Conservation (phyloP, 2,113 vertebrate genomes). For the Rafetus swinhoei region DNA sequence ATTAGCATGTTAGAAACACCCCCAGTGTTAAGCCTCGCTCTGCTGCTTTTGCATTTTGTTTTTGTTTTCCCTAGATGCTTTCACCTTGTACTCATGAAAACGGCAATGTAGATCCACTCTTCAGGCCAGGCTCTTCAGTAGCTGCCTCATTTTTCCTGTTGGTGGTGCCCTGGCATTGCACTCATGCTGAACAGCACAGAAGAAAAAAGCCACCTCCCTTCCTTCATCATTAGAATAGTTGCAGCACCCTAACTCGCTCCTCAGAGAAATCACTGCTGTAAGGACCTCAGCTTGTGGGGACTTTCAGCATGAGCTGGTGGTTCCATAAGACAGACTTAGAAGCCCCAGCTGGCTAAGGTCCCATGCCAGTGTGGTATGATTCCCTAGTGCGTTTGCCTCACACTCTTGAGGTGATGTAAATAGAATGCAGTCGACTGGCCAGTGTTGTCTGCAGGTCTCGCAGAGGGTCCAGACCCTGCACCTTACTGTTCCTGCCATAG, state of each 20-base stretch:
- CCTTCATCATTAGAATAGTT: neutral
- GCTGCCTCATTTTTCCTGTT: neutral
- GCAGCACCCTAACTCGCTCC: neutral
- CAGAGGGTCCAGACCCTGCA: slow-evolving; percentile 86
- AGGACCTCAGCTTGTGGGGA: neutral
- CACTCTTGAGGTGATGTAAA: slow-evolving; percentile 89
- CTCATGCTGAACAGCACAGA: slow-evolving; percentile 18
- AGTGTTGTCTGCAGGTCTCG: slow-evolving; percentile 89
- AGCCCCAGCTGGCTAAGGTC: neutral
- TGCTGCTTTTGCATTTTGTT: neutral
- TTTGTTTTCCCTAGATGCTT: neutral
- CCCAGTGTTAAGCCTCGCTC: neutral
- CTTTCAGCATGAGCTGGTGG: neutral
- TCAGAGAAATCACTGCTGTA: neutral
- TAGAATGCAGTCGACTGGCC: slow-evolving; percentile 85
- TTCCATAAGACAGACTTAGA: neutral
- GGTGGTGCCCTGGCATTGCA: neutral
- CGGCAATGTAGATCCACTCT: accelerated
- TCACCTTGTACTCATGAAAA: accelerated
- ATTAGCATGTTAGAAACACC: neutral
- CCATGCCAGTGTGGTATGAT: neutral
- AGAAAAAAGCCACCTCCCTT: slow-evolving; percentile 24
- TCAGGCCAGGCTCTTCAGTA: accelerated
- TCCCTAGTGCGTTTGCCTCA: slow-evolving; percentile 67
- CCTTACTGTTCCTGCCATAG: slow-evolving; percentile 84